Percentiles rank a stretch among this genome's conserved stretches.
Conservation (phyloP, 1,140 invertebrate genomes). For the Hylaeus anthracinus region DNA sequence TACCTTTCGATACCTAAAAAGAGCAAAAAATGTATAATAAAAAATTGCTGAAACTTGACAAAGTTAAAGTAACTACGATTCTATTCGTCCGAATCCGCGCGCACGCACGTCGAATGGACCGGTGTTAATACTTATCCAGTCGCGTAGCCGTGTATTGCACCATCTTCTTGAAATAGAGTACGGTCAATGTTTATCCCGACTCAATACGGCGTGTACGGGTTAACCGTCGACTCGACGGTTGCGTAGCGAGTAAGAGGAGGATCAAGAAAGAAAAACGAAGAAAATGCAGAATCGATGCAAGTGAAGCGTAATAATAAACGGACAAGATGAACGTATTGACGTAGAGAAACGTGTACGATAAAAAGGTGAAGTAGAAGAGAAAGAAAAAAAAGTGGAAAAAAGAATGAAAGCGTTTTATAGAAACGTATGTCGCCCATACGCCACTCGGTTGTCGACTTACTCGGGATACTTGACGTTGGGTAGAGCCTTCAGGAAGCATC, state of each 20-base stretch:
- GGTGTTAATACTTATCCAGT: slow-evolving; percentile 6
- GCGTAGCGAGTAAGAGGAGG: background rate
- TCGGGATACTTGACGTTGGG: slow-evolving; percentile 86
- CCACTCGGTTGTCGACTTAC: slow-evolving; percentile 82
- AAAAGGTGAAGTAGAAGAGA: background rate
- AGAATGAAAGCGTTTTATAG: background rate
- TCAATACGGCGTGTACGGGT: slow-evolving; percentile 1
- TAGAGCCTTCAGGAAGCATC: slow-evolving; percentile 91
- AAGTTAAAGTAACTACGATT: no score
- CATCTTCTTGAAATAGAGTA: slow-evolving; percentile 46
- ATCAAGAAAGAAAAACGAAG: slow-evolving; percentile 16
- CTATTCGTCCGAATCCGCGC: no score
- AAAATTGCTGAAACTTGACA: no score
- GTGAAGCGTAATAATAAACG: slow-evolving; percentile 40
- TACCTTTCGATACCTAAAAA: no score
- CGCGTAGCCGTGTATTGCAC: slow-evolving; percentile 25
- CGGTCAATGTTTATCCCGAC: slow-evolving; percentile 15
- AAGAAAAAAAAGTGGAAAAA: background rate
- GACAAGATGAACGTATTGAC: background rate
- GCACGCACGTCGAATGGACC: background rate
- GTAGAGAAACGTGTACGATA: background rate
- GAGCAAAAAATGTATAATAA: no score
- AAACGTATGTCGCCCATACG: background rate
- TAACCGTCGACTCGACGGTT: slow-evolving; percentile 23
- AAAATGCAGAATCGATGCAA: slow-evolving; percentile 45